Evolutionary conservation across 1,140 invertebrate species (phyloP), one percentile per base, ranked within the genome.

Genomic region (Heliothis virescens): DNA sequence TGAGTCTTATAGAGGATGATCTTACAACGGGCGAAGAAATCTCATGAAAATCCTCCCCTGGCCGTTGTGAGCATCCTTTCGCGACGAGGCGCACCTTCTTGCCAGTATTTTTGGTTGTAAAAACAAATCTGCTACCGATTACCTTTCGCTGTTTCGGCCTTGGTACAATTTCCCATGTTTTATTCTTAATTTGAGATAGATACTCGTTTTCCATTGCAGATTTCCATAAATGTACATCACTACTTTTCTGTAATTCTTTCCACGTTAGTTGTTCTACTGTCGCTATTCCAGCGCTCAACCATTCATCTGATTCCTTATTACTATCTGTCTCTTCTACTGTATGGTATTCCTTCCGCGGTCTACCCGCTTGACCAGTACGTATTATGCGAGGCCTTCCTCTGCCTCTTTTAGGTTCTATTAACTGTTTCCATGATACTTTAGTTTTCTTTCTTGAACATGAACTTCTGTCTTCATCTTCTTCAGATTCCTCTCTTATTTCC

Each of bases 141-240:
- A 82, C 57, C 75, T 81, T 82, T 81, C 74, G 73, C 57, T 84
- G 26, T 26, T 79, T 63, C 72, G 84, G 84, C 72, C 84, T 26
- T 67, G 77, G 34, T 0, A 85, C 81, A 62, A 83, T 82, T 13
- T 82, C 63, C 83, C 83, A 84, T 3, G 82, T 85, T 21, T 34
- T 55, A 83, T 85, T 81, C 69, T 83, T 85, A 47, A 85, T 79
- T 72, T 82, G 81, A 16, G 81, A 78, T 67, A 85, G 18, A 77
- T 67, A 83, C 72, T 85, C 81, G 69, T 85, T 73, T 78, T 82
- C 83, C 78, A 83, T 79, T 13, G 83, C 83, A 62, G 21, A 60
- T 78, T 50, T 79, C 83, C n/a, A n/a, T n/a, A n/a, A n/a, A n/a
- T n/a, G n/a, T n/a, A n/a, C n/a, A n/a, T n/a, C n/a, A n/a, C n/a